Evolutionary conservation across 2,888 invertebrate species (phyloP).

Genomic region (Hoplodrina ambigua): DNA sequence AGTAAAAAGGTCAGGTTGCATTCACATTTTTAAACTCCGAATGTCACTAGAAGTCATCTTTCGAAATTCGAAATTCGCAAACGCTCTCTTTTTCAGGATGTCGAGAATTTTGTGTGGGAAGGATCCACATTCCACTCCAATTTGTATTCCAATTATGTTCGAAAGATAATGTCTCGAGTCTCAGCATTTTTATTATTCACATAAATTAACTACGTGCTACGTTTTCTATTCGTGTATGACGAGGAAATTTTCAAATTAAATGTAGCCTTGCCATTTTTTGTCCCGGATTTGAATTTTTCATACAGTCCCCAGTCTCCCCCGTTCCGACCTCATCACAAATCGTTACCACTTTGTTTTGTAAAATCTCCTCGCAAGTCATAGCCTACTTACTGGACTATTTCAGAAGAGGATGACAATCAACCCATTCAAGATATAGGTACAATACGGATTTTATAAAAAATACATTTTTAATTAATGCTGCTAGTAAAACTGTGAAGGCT

Average conservation of each 20-base stretch:
- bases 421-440: no score
- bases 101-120: not conserved
- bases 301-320: not conserved
- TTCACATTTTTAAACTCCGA: no score
- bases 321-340: not conserved
- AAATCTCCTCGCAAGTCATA: no score
- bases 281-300: not conserved
- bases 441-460: no score
- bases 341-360: not conserved
- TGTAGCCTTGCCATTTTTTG: not conserved
- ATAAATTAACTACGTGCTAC: not conserved
- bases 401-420: no score
- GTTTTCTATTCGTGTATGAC: not conserved
- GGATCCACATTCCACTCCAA: not conserved
- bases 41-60: not conserved
- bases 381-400: no score
- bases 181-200: not conserved
- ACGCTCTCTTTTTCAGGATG: not conserved
- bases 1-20: no score
- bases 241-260: not conserved
- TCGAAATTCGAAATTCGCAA: not conserved
- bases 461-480: no score
- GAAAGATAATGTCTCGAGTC: not conserved
- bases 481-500: no score
- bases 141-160: not conserved